Evolutionary conservation across 2,888 invertebrate species (phyloP).

Genomic region (Chloroclystis v-ata): DNA sequence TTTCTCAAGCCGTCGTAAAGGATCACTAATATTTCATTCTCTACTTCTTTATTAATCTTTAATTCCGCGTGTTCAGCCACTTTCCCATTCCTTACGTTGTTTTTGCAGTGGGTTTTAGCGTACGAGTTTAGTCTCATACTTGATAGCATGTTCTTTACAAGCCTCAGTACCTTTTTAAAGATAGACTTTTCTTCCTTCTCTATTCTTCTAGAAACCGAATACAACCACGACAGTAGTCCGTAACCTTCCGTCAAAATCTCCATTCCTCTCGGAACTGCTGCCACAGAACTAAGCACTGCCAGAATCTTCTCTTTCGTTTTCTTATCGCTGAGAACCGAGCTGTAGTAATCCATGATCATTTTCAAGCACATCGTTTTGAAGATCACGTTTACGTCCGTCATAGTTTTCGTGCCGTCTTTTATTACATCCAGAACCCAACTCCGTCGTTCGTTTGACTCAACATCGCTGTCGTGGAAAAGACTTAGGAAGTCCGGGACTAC

Average conservation of each 20-base stretch:
- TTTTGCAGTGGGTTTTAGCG: slow-evolving; percentile 41
- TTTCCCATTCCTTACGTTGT: slow-evolving; percentile 26
- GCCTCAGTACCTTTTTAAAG: slow-evolving; percentile 39
- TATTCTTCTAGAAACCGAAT: slow-evolving; percentile 48
- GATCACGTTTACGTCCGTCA: slow-evolving; percentile 84
- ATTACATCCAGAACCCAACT: slow-evolving; percentile 88
- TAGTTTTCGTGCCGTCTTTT: slow-evolving; percentile 85
- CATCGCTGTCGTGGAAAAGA: slow-evolving; percentile 87
- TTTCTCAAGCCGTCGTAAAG: slow-evolving; percentile 48
- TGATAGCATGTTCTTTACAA: slow-evolving; percentile 50
- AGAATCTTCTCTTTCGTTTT: slow-evolving; percentile 82
- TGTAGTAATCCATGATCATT: slow-evolving; percentile 84
- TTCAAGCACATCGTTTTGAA: slow-evolving; percentile 87
- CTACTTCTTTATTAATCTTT: slow-evolving; percentile 58
- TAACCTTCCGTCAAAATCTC: slow-evolving; percentile 82
- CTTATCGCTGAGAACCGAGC: slow-evolving; percentile 79
- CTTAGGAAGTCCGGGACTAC: slow-evolving; percentile 93
- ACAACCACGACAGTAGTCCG: slow-evolving; percentile 85
- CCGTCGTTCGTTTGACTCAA: slow-evolving; percentile 82
- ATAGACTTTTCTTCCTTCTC: slow-evolving; percentile 45
- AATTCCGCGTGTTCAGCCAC: slow-evolving; percentile 42
- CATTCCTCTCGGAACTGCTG: slow-evolving; percentile 81
- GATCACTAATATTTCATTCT: slow-evolving; percentile 54
- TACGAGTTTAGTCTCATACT: slow-evolving; percentile 52
- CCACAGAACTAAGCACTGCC: slow-evolving; percentile 79